A percentile compares a stretch with the other conserved stretches of the same genome.
Evolutionary conservation across 92 coral and sea anemone species (phyloP).

Genomic region (Bergia puertoricense): DNA sequence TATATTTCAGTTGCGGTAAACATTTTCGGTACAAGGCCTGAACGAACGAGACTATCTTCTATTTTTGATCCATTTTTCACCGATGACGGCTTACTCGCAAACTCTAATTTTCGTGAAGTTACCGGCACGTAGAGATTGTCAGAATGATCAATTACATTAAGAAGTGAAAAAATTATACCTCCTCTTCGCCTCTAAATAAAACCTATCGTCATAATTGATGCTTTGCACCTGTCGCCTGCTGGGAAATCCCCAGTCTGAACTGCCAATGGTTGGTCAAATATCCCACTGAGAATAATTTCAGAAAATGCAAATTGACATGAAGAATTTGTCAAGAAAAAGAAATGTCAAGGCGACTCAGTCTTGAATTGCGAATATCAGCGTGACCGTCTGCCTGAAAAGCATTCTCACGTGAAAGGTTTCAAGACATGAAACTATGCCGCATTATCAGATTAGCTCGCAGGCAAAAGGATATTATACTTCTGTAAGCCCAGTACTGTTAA

Average conservation of each 20-base stretch:
- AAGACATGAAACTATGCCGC: background rate
- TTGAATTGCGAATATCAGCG: background rate
- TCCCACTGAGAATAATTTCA: background rate
- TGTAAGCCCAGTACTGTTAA: background rate
- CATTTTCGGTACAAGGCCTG: background rate
- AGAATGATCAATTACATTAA: slow-evolving; percentile 6
- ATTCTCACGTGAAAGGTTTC: background rate
- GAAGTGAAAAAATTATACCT: background rate
- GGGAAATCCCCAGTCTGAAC: slow-evolving; percentile 7
- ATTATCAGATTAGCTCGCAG: background rate
- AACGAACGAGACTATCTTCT: background rate
- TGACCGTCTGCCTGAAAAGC: background rate
- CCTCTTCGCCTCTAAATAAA: background rate
- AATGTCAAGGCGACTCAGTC: background rate
- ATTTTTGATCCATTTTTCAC: background rate
- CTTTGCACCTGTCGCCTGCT: slow-evolving; percentile 5
- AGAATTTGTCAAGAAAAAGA: background rate
- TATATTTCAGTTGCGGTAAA: background rate
- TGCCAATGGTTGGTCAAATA: background rate
- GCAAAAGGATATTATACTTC: background rate
- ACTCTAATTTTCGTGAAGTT: background rate
- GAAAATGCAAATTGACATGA: slow-evolving; percentile 2
- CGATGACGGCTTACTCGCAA: background rate
- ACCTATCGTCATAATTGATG: background rate
- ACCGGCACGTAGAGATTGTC: background rate